These are phyloP conservation scores for Danio choprae DNA, from an alignment of 2,797 vertebrate species.

Conservation along the genomic window DNA sequence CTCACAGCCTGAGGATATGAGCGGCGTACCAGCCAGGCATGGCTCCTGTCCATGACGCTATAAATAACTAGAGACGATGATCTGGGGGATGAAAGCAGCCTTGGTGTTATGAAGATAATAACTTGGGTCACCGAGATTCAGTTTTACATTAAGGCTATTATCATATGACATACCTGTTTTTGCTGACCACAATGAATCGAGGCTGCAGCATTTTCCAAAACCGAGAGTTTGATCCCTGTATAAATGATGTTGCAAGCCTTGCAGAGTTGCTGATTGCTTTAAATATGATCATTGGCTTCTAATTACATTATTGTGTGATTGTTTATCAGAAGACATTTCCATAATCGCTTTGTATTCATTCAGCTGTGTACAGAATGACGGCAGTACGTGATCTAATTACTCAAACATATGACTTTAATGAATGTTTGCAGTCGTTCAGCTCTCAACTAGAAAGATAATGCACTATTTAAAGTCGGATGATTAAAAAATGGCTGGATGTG, in stretches of 20 bases:
- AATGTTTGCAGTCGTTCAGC: conserved; percentile 3
- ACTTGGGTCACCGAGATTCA: conserved; percentile 55
- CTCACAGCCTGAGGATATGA: conserved; percentile 41
- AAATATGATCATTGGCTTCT: conserved; percentile 7
- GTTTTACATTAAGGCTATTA: conserved; percentile 62
- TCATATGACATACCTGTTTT: conserved; percentile 50
- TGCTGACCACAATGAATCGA: conserved; percentile 60
- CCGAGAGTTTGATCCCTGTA: not conserved
- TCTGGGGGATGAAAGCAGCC: conserved; percentile 56
- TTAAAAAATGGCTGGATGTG: not conserved
- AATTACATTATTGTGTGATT: conserved; percentile 3
- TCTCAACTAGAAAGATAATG: conserved; percentile 2
- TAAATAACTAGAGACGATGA: conserved; percentile 53
- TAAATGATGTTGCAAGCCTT: not conserved
- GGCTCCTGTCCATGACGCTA: conserved; percentile 25
- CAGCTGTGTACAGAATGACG: not conserved
- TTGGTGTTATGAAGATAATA: conserved; percentile 60
- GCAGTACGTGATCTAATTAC: not conserved
- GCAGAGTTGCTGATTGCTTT: not conserved
- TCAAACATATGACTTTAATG: conserved; percentile 21
- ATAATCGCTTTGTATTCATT: not conserved
- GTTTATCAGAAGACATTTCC: conserved; percentile 15
- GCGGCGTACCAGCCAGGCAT: conserved; percentile 16
- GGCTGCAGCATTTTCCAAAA: conserved; percentile 42
- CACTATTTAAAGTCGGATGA: not conserved